Evolutionary conservation across 2,113 vertebrate species (phyloP).

Genomic region (Aleadryas rufinucha): DNA sequence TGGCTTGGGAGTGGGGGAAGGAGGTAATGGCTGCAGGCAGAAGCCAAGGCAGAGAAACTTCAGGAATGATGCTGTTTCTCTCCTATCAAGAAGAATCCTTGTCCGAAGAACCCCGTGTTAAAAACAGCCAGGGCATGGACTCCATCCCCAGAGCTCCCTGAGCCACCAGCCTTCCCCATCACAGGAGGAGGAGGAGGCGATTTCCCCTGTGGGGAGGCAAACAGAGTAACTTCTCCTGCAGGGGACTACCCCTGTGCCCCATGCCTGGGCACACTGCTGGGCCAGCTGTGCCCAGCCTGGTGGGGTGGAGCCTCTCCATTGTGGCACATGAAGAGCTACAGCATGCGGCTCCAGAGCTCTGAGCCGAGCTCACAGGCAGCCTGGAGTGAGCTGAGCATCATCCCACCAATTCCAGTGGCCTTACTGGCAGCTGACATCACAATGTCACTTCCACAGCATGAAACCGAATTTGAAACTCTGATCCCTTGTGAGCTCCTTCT

Average conservation of each 20-base stretch:
- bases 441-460: not conserved
- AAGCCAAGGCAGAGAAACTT: not conserved
- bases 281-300: not conserved
- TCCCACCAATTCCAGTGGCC: not conserved
- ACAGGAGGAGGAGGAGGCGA: not conserved
- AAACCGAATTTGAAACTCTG: not conserved
- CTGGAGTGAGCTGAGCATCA: not conserved
- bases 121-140: not conserved
- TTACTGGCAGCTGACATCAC: not conserved
- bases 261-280: fast-evolving
- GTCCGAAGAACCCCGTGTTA: fast-evolving
- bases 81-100: not conserved
- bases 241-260: not conserved
- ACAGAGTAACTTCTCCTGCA: not conserved
- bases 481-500: not conserved
- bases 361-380: not conserved
- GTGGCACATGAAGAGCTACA: not conserved
- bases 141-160: not conserved
- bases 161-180: not conserved
- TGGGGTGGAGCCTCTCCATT: fast-evolving
- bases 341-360: not conserved
- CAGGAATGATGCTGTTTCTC: not conserved
- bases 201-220: not conserved
- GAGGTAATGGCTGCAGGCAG: not conserved
- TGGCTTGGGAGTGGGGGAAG: not conserved